Percentiles rank a stretch among this genome's conserved stretches.
These are phyloP conservation scores for Acestrorhynchus altus DNA, from an alignment of 2,797 vertebrate species.

Conservation along the genomic window DNA sequence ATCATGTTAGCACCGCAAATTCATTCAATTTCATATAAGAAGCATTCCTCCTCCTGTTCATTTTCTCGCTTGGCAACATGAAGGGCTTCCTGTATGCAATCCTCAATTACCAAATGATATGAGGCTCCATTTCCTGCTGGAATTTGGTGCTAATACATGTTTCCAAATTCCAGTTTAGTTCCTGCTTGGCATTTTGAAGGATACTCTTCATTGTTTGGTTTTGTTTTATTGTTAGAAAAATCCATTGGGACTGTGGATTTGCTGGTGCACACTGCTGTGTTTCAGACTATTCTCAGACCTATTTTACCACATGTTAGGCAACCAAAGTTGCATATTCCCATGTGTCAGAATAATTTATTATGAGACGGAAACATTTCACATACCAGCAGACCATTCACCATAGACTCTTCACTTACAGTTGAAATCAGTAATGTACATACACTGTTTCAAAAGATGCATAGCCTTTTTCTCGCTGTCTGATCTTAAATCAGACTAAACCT, in stretches of 20 bases:
- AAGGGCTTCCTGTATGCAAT: conserved; percentile 20
- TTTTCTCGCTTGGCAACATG: conserved; percentile 28
- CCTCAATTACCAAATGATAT: conserved; percentile 16
- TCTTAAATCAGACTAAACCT: no score
- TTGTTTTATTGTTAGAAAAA: neutral
- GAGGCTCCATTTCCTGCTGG: neutral
- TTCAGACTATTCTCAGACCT: neutral
- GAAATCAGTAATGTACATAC: no score
- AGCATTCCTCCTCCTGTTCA: conserved; percentile 1
- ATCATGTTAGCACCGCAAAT: conserved; percentile 18
- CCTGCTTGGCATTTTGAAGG: neutral
- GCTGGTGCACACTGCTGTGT: neutral
- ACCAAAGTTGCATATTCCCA: neutral
- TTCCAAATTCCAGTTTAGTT: neutral
- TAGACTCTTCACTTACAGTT: neutral
- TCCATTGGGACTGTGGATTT: neutral
- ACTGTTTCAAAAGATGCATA: neutral
- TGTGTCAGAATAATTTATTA: neutral
- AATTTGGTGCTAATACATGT: neutral
- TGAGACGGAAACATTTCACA: neutral
- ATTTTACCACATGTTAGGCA: neutral
- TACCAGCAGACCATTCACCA: no score
- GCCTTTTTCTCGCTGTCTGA: neutral
- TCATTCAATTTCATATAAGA: conserved; percentile 31
- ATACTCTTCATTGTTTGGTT: neutral